These are phyloP conservation scores for Drepana arcuata DNA, from an alignment of 1,140 invertebrate genomes.

Conservation along the genomic window DNA sequence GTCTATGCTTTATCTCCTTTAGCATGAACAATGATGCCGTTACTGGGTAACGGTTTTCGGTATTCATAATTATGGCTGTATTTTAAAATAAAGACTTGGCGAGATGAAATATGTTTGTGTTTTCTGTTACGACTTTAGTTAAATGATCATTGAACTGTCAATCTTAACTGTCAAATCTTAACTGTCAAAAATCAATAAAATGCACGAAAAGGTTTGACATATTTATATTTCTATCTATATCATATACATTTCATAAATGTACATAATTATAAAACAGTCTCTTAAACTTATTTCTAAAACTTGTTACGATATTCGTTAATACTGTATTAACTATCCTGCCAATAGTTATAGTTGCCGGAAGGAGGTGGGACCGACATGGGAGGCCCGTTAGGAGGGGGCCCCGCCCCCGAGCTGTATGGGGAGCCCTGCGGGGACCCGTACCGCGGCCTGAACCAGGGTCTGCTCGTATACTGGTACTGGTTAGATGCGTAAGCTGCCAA, in stretches of 20 bases:
- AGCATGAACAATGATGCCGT: constrained; percentile 58
- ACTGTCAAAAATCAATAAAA: no score
- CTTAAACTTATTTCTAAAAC: constrained; percentile 12
- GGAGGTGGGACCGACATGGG: constrained; percentile 48
- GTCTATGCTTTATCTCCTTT: constrained; percentile 82
- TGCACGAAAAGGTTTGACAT: no score
- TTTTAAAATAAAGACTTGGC: constrained; percentile 4
- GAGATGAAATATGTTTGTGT: not conserved
- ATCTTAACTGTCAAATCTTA: no score
- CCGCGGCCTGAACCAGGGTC: constrained; percentile 53
- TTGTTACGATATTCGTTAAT: no score
- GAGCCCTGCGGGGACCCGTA: constrained; percentile 53
- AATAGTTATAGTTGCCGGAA: constrained; percentile 51
- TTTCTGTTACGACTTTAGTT: no score
- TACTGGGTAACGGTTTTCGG: constrained; percentile 52
- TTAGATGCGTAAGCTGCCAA: constrained; percentile 59
- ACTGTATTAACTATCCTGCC: constrained; percentile 64
- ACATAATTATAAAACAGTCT: constrained; percentile 49
- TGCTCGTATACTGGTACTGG: constrained; percentile 52
- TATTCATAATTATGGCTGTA: constrained; percentile 56
- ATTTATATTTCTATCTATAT: no score
- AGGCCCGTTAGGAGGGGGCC: constrained; percentile 30
- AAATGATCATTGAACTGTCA: no score
- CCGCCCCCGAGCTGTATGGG: constrained; percentile 37
- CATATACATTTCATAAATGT: constrained; percentile 60